Evolutionary conservation across 2,113 vertebrate genomes (phyloP), one percentile per base, ranked within the genome.

Genomic region (Lethenteron reissneri): DNA sequence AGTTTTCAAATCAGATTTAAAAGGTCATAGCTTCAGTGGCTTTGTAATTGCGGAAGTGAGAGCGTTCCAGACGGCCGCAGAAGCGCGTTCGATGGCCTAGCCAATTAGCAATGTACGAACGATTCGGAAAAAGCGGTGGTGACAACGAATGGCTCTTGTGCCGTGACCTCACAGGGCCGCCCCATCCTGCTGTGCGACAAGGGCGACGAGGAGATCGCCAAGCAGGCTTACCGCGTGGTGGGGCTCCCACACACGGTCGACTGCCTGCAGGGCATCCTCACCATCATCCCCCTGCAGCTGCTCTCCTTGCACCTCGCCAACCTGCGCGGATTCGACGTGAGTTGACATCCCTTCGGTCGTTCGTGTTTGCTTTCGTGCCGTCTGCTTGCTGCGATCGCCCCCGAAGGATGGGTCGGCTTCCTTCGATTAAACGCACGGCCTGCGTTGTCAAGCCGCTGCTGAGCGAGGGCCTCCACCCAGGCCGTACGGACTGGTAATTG

Each of bases 231-330:
- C 74, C 87, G 84, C 80, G 85, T 86, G 10, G 87, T 97, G 8
- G 86, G 88, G 74, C 82, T 97, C 73, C 92, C 92, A 19, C 86
- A 85, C 2, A 90, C 85, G 0, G 92, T 96, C 73, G 91, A 96
- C 80, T 97, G 91, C 74, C 84, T 96, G 73, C 92, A 97, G 83
- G 91, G 89, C 73, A 80, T 96, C 78, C 82, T 97, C 75, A 89
- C 85, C 3, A 89, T 96, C 78, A 86, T 97, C 76, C 91, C 89
- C 2, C 82, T 97, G 62, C 91, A 97, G 80, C 81, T 97, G 60
- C 76, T 97, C 58, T 97, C 92, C 5, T 96, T 97, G 80, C 92
- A 96, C 81, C 81, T 96, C 81, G 92, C 92, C 19, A 91, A 95
- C 58, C 85, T 92, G 76, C 80, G 92, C 78, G 90, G 91, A 83